Evolutionary conservation across 2,113 vertebrate species (phyloP), one percentile per base, ranked within the genome.

Genomic region (Tenebrosternarchus preto): DNA sequence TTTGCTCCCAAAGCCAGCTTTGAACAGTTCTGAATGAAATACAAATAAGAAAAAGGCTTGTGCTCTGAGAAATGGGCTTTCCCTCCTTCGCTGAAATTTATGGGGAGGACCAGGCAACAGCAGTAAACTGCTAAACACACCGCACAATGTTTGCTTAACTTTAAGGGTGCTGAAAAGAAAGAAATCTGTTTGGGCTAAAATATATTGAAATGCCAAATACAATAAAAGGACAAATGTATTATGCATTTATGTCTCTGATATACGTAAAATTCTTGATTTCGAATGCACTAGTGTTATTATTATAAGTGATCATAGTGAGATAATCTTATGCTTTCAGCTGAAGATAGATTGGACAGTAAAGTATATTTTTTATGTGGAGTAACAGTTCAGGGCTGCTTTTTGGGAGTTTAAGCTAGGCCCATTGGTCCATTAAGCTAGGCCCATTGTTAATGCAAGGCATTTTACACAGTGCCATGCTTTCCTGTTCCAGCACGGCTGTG

Each of bases 1-100:
- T 12, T 7, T 68, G 63, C 63, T 66, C 17, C 63, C 63, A 66
- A 66, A 66, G 19, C 64, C 31, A 50, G 43, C 9, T 76, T 64
- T 31, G 60, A 20, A 43, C 25, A 76, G 25, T 17, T 63, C 61
- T 64, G 74, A 76, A 64, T 76, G 64, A 50, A 76, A 61, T 63
- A 36, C 56, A 61, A 61, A 24, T 11, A 29, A 66, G 39, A 36
- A 66, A 55, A 55, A 68, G 36, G 55, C 64, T 68, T 68, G 64
- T 19, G 33, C 64, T 68, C 31, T 39, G 7, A 39, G 31, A 12
- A 68, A 68, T 68, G 64, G 8, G 20, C 8, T 1, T 39, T 39
- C 7, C 31, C 64, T 39, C 19, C 64, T 33, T 39, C 31, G 33
- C 33, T 29, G 22, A 68, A 36, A 68, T 68, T 20, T 39, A 68